Percentiles rank a stretch among this genome's conserved stretches.
Evolutionary conservation across 92 coral and sea anemone species (phyloP).

Genomic region (Epizoanthus rinbou): DNA sequence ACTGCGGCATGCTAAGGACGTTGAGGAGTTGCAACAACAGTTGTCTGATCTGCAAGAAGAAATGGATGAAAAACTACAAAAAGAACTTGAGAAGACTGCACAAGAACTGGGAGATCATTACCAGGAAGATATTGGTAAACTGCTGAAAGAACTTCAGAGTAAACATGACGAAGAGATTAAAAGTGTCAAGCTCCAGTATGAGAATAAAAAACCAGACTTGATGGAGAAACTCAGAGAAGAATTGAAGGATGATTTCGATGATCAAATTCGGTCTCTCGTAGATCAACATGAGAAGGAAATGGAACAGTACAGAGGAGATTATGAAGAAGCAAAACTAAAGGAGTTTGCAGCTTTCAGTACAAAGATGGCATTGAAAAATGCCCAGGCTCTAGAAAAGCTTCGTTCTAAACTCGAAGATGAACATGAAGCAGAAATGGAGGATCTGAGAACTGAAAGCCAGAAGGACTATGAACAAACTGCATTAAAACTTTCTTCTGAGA

Average conservation of each 20-base stretch:
- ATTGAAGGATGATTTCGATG: slow-evolving; percentile 52
- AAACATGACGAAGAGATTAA: slow-evolving; percentile 68
- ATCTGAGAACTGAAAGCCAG: slow-evolving; percentile 84
- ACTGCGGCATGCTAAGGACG: slow-evolving; percentile 66
- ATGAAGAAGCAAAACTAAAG: slow-evolving; percentile 74
- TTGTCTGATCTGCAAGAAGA: slow-evolving; percentile 68
- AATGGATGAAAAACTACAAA: slow-evolving; percentile 63
- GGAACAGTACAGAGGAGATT: slow-evolving; percentile 70
- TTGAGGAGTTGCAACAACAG: slow-evolving; percentile 74
- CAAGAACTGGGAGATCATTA: slow-evolving; percentile 77
- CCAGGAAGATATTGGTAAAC: slow-evolving; percentile 71
- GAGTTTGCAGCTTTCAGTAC: slow-evolving; percentile 77
- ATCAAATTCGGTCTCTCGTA: slow-evolving; percentile 60
- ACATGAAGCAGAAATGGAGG: slow-evolving; percentile 85
- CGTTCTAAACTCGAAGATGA: slow-evolving; percentile 61
- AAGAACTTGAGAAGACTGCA: slow-evolving; percentile 74
- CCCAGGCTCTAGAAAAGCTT: slow-evolving; percentile 72
- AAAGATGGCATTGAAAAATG: slow-evolving; percentile 74
- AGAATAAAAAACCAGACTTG: slow-evolving; percentile 55
- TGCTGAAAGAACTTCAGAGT: slow-evolving; percentile 68
- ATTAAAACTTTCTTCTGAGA: slow-evolving; percentile 74
- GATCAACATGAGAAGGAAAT: slow-evolving; percentile 78
- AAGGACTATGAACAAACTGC: slow-evolving; percentile 85
- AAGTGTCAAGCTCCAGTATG: slow-evolving; percentile 55
- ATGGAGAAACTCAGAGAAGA: slow-evolving; percentile 50